Percentiles rank a stretch among this genome's conserved stretches.
Evolutionary conservation across 2,797 vertebrate genomes (phyloP).

Genomic region (Prionace glauca): DNA sequence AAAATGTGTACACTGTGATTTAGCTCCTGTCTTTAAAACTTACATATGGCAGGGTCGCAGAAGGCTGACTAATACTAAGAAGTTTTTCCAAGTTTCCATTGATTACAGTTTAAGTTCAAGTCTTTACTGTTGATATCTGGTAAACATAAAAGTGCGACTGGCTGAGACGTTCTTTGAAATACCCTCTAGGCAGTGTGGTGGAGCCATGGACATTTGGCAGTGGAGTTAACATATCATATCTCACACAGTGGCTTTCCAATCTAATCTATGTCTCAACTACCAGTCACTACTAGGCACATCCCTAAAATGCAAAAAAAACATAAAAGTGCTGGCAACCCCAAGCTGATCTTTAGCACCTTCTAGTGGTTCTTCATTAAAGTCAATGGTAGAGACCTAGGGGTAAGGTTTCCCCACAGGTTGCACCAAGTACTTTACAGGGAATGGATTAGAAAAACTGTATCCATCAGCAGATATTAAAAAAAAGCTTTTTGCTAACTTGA

Average conservation of each 20-base stretch:
- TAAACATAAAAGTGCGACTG: neutral
- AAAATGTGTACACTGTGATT: neutral
- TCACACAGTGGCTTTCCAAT: neutral
- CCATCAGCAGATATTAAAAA: neutral
- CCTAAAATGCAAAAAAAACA: neutral
- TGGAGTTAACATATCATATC: neutral
- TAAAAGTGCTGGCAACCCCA: neutral
- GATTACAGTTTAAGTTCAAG: slow-evolving; percentile 5
- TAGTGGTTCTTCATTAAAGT: neutral
- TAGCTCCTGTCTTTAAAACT: neutral
- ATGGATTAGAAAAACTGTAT: neutral
- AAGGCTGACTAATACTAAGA: neutral
- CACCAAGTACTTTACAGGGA: neutral
- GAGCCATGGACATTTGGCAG: neutral
- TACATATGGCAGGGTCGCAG: neutral
- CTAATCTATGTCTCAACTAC: neutral
- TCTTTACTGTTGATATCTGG: neutral
- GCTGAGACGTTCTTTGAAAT: neutral
- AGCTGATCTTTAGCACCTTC: neutral
- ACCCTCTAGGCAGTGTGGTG: neutral
- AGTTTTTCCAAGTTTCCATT: neutral
- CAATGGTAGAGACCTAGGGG: neutral
- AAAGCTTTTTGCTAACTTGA: neutral
- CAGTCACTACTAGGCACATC: neutral
- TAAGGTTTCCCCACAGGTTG: neutral